phyloP scores from a whole-genome alignment of 2,888 invertebrate genomes.

The Leptopilina myrica region DNA sequence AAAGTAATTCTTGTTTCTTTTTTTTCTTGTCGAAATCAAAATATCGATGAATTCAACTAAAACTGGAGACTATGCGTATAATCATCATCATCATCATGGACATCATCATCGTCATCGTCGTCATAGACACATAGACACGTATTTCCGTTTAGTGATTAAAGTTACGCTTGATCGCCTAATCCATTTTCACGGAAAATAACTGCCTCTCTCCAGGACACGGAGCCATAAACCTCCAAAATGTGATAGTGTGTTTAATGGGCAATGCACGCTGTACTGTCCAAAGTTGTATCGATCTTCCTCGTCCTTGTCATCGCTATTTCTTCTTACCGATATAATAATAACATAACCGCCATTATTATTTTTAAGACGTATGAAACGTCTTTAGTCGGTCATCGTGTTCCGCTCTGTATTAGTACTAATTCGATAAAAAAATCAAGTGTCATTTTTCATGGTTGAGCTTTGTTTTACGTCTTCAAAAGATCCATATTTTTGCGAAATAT shows the following conservation, averaged over 20 bases:
- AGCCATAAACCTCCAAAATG: constrained; percentile 57
- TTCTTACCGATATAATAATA: constrained; percentile 24
- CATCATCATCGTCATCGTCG: too few relatives aligned
- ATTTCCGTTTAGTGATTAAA: constrained; percentile 29
- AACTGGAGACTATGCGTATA: constrained; percentile 3
- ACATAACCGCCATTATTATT: constrained; percentile 20
- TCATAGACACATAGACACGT: neutral
- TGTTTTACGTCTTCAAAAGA: neutral
- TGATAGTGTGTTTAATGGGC: constrained; percentile 57
- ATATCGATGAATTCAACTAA: neutral
- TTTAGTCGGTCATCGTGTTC: constrained; percentile 4
- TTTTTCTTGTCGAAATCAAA: too few relatives aligned
- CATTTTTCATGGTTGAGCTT: neutral
- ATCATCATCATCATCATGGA: too few relatives aligned
- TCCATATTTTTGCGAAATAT: neutral
- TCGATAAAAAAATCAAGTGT: neutral
- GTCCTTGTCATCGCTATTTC: constrained; percentile 26
- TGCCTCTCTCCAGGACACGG: constrained; percentile 53
- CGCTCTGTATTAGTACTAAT: neutral
- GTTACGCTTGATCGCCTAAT: constrained; percentile 22
- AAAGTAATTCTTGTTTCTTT: too few relatives aligned
- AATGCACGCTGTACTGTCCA: constrained; percentile 33
- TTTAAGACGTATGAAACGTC: constrained; percentile 34
- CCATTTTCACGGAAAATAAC: constrained; percentile 35
- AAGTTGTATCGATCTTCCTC: constrained; percentile 35